Evolutionary conservation across 2,113 vertebrate species (phyloP), one percentile per base, ranked within the genome.

Genomic region (Buteo buteo): DNA sequence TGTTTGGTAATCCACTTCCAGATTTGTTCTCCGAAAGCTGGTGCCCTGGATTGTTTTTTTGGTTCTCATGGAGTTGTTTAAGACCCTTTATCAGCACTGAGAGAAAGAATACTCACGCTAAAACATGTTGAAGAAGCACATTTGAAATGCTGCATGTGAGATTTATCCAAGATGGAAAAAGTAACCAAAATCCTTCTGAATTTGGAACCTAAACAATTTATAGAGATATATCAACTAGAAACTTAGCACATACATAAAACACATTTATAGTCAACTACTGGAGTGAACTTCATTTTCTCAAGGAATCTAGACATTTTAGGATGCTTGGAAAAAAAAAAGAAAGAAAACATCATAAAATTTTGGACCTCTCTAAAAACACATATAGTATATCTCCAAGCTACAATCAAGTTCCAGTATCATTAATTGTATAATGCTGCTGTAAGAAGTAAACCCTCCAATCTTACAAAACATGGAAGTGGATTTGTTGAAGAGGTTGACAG

Each of bases 71-170:
- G 94, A 99, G 98, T 93, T 99, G 99, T 96, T 99, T 99, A 94
- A 99, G 98, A 94, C 99, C 99, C 97, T 99, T 99, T 88, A 99
- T 98, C 93, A 99, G 98, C 90, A 99, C 99, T 99, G 97, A 93
- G 93, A 96, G 84, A 97, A 96, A 97, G 92, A 98, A 98, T 38
- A 97, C 38, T 94, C 70, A 94, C 58, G 96, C 88, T 97, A 90
- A 88, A 87, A 86, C 79, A 95, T 29, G 47, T 0, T 90, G 90
- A 96, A 90, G 96, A 90, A 91, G 81, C 66, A 93, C 86, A 94
- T 89, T 89, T 72, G 86, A 95, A 98, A 97, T 92, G 87, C 83
- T 93, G 77, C 32, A 57, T 5, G 7, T 64, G 20, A 91, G 21
- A 77, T 73, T 54, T 82, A 94, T 5, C 44, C 29, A 89, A 86